phyloP scores from a whole-genome alignment of 2,113 vertebrate genomes.

The Rhodinocichla rosea region DNA sequence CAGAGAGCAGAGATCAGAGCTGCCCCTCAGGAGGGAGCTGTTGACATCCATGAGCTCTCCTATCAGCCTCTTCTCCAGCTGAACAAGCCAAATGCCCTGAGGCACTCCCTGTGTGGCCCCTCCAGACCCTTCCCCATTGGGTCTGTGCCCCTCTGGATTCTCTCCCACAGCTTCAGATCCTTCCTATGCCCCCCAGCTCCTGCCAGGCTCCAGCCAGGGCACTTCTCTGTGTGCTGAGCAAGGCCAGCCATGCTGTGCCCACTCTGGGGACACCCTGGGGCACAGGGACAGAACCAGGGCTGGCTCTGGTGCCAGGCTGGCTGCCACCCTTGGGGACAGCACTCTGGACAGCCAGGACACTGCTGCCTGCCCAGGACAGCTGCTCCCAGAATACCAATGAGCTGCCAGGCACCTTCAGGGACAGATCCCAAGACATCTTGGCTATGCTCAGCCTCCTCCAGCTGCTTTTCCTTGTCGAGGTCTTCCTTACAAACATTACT shows the following conservation, averaged over 20 bases:
- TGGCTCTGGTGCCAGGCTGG: neutral
- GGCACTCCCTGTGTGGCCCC: neutral
- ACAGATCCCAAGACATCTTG: neutral
- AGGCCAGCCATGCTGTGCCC: neutral
- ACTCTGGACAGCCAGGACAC: neutral
- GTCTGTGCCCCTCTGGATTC: neutral
- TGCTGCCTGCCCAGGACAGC: neutral
- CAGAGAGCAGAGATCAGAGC: neutral
- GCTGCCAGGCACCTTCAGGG: neutral
- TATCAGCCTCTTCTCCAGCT: neutral
- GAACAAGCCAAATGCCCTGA: neutral
- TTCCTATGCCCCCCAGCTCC: neutral
- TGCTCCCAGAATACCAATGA: neutral
- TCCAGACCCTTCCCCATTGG: neutral
- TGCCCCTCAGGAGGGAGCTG: fast-evolving
- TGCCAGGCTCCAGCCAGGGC: neutral
- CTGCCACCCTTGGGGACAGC: neutral
- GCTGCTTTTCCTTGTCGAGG: fast-evolving
- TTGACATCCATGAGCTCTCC: neutral
- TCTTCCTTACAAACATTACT: neutral
- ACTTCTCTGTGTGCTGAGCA: neutral
- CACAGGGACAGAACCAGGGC: neutral
- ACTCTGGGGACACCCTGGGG: neutral
- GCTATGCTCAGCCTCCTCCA: neutral
- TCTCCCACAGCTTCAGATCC: neutral